Conservation (phyloP, 2,888 invertebrate genomes). For the Pachliopta kotzebuea region DNA sequence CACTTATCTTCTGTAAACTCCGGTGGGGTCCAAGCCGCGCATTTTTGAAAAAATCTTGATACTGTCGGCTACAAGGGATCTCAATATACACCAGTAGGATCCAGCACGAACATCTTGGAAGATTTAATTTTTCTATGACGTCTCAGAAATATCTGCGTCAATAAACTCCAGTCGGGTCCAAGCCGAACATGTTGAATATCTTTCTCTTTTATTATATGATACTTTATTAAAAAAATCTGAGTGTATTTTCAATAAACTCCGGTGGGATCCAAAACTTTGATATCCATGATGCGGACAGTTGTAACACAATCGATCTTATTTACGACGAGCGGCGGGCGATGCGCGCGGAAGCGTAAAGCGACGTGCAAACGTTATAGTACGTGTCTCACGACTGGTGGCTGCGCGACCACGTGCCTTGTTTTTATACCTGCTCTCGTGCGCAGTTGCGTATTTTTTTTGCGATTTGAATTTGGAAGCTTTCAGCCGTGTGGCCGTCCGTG, state of each 20-base stretch:
- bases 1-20: conserved; percentile 61
- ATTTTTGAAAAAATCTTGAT: conserved; percentile 44
- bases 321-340: conserved; percentile 62
- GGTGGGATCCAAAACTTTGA: conserved; percentile 74
- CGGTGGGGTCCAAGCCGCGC: conserved; percentile 67
- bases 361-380: conserved; percentile 55
- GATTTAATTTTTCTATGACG: conserved; percentile 26
- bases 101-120: conserved; percentile 63
- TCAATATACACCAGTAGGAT: conserved; percentile 61
- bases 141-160: conserved; percentile 39
- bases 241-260: conserved; percentile 61
- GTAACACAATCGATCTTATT: conserved; percentile 72
- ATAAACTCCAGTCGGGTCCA: conserved; percentile 71
- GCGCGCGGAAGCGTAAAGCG: conserved; percentile 45
- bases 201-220: not conserved
- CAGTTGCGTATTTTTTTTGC: conserved; percentile 75
- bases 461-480: conserved; percentile 78
- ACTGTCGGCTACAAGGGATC: not conserved
- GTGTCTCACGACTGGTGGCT: conserved; percentile 64
- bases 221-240: conserved; percentile 5
- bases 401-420: conserved; percentile 65
- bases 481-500: conserved; percentile 69
- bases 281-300: conserved; percentile 60
- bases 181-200: conserved; percentile 51
- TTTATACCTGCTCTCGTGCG: conserved; percentile 67